Conservation (phyloP, 2,113 vertebrate species). For the Cairina moschata region DNA sequence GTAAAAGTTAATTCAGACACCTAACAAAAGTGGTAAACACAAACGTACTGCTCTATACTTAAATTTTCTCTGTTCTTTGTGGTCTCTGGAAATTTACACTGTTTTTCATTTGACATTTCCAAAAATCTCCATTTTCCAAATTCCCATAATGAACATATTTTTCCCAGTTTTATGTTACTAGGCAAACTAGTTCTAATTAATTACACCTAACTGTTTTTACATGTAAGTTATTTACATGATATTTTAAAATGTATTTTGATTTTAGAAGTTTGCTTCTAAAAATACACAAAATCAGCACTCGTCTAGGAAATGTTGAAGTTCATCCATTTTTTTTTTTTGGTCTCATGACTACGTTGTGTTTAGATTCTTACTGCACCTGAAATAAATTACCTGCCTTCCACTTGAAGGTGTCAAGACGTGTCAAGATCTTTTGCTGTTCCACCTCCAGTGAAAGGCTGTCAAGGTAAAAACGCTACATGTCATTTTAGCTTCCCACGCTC, state of each 20-base stretch:
- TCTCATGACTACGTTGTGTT: background rate
- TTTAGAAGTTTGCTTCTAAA: slow-evolving; percentile 31
- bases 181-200: background rate
- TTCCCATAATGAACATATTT: background rate
- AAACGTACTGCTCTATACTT: background rate
- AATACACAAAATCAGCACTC: background rate
- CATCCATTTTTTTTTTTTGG: background rate
- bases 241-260: background rate
- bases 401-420: slow-evolving; percentile 38
- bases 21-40: background rate
- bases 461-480: slow-evolving; percentile 34
- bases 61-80: background rate
- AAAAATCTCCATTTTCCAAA: background rate
- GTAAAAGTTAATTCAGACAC: background rate
- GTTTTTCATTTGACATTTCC: background rate
- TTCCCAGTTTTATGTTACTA: background rate
- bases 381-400: slow-evolving; percentile 56
- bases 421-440: slow-evolving; percentile 51
- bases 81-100: background rate
- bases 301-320: background rate
- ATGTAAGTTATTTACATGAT: background rate
- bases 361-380: slow-evolving; percentile 13
- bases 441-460: slow-evolving; percentile 59
- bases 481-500: slow-evolving; percentile 45
- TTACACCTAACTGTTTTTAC: background rate